Evolutionary conservation across 2,797 vertebrate genomes (phyloP), one percentile per base, ranked within the genome.

Genomic region (Bucorvus abyssinicus): DNA sequence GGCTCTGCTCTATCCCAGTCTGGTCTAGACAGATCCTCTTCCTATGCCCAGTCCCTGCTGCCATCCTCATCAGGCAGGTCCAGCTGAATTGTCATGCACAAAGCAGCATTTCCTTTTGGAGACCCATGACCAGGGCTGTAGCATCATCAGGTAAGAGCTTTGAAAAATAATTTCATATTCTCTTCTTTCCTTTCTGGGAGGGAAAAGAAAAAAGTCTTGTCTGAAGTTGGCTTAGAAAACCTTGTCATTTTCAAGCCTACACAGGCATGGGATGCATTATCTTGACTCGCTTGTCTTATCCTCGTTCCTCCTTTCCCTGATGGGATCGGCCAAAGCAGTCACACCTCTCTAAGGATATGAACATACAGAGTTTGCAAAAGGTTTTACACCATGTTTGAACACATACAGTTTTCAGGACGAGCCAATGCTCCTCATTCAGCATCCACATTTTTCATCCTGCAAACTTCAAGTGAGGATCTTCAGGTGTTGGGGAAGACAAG

Each of bases 291-390:
- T 64, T 52, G 38, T 84, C 29, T 63, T 3, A 0, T 65, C 44
- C 44, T 89, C 12, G 7, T 40, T 87, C 61, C 6, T 60, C 29
- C 55, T 61, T 47, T 13, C 8, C 20, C 14, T 63, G 14, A 49
- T 3, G 65, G 12, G 12, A 49, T 50, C 12, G 60, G 26, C 10
- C 68, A 76, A 64, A 77, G 36, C 5, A 57, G 34, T 34, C 63
- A 50, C 21, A 30, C 27, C 5, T 64, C 34, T 50, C 26, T 44
- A 52, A 63, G 40, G 8, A 71, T 11, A 77, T 17, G 38, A 57
- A 14, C 0, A 0, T 6, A 61, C 9, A 70, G 32, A 70, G 14
- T 53, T 69, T 64, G 27, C 10, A 27, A 61, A 38, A 26, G 14
- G 19, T 13, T 89, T 73, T 40, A 24, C 6, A 19, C 20, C 26